Evolutionary conservation across 2,888 invertebrate genomes (phyloP).

Genomic region (Neria commutata): DNA sequence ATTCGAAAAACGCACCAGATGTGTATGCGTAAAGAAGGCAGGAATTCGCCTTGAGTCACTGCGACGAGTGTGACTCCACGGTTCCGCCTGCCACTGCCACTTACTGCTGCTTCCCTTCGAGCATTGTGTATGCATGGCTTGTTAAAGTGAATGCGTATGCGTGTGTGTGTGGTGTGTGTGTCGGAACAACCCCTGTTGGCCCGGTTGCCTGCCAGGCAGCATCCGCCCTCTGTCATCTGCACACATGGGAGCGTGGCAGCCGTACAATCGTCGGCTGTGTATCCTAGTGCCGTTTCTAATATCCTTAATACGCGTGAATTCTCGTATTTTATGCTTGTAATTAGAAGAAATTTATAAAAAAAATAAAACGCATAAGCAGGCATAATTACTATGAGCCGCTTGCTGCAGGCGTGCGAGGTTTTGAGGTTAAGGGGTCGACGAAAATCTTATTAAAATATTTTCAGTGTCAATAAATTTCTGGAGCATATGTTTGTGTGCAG

Average conservation of each 20-base stretch:
- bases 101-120: no score
- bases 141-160: not conserved
- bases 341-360: conserved; percentile 22
- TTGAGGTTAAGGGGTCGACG: not conserved
- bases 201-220: no score
- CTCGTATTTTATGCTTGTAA: conserved; percentile 38
- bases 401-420: not conserved
- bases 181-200: not conserved
- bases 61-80: no score
- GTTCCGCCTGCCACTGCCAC: no score
- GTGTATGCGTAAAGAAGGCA: conserved; percentile 6
- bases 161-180: not conserved
- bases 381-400: conserved; percentile 1
- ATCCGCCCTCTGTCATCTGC: no score
- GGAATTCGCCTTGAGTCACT: no score
- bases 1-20: conserved; percentile 30
- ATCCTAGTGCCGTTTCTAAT: conserved; percentile 42
- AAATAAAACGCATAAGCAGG: not conserved
- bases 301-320: conserved; percentile 54
- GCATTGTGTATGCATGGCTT: no score
- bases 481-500: no score
- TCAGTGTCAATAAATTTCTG: not conserved
- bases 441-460: conserved; percentile 3
- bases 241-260: not conserved
- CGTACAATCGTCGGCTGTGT: not conserved